These are phyloP conservation scores for Lutraria lutraria DNA, from an alignment of 2,888 invertebrate genomes.

Conservation along the genomic window DNA sequence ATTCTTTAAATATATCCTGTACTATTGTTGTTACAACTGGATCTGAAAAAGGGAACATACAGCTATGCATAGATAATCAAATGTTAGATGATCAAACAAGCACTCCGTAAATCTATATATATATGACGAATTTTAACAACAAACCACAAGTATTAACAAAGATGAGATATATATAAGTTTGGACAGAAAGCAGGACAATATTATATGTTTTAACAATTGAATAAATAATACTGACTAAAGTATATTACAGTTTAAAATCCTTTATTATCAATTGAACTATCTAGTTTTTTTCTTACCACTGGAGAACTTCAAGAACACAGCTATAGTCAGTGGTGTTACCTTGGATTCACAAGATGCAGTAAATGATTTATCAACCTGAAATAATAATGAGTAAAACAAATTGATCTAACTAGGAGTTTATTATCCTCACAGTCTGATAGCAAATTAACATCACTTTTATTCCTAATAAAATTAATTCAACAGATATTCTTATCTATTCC, in stretches of 20 bases:
- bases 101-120: no score
- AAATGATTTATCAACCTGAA: conserved; percentile 89
- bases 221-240: no score
- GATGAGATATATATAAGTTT: no score
- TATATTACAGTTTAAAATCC: no score
- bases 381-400: conserved; percentile 41
- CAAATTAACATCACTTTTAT: background rate
- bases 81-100: no score
- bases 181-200: no score
- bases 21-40: conserved; percentile 90
- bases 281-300: conserved; percentile 83
- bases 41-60: conserved; percentile 86
- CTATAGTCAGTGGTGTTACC: conserved; percentile 90
- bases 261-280: no score
- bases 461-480: background rate
- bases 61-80: no score
- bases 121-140: no score
- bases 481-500: background rate
- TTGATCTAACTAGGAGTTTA: background rate
- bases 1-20: conserved; percentile 90
- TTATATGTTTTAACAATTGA: no score
- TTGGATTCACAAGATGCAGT: conserved; percentile 90
- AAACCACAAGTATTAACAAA: no score
- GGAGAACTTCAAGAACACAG: conserved; percentile 90
- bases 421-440: background rate